Percentiles rank a stretch among this genome's conserved stretches.
phyloP scores from a whole-genome alignment of 2,113 vertebrate species.

The Eudyptes chrysolophus region DNA sequence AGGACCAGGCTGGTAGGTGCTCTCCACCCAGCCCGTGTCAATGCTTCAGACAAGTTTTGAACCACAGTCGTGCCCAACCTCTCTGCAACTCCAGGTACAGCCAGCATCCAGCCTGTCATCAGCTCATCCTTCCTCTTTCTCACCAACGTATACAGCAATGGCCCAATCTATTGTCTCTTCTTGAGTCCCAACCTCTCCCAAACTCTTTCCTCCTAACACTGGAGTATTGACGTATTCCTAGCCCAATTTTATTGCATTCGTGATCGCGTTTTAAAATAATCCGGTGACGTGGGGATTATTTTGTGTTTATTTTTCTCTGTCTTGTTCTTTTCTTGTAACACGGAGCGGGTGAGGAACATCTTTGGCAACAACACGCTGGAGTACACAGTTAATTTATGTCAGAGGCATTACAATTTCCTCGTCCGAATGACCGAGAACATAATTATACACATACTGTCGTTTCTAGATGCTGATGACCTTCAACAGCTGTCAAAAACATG shows the following conservation, averaged over 20 bases:
- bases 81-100: not conserved
- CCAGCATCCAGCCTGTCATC: not conserved
- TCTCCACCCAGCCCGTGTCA: not conserved
- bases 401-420: conserved; percentile 16
- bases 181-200: not conserved
- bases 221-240: not conserved
- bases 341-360: conserved; percentile 4
- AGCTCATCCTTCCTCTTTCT: not conserved
- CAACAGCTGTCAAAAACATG: conserved; percentile 31
- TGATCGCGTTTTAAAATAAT: not conserved
- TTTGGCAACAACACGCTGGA: conserved; percentile 23
- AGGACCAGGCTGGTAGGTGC: not conserved
- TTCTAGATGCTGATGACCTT: conserved; percentile 44
- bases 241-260: not conserved
- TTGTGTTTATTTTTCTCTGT: not conserved
- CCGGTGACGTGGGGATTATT: not conserved
- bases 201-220: not conserved
- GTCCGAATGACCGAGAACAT: conserved; percentile 1
- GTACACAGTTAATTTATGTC: conserved; percentile 25
- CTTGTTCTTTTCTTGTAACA: not conserved
- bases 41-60: not conserved
- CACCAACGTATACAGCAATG: not conserved
- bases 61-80: not conserved
- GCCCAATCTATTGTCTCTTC: not conserved
- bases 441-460: not conserved